A percentile compares a stretch with the other conserved stretches of the same genome.
Evolutionary conservation across 2,797 vertebrate species (phyloP).

Genomic region (Cirrhinus mrigala): DNA sequence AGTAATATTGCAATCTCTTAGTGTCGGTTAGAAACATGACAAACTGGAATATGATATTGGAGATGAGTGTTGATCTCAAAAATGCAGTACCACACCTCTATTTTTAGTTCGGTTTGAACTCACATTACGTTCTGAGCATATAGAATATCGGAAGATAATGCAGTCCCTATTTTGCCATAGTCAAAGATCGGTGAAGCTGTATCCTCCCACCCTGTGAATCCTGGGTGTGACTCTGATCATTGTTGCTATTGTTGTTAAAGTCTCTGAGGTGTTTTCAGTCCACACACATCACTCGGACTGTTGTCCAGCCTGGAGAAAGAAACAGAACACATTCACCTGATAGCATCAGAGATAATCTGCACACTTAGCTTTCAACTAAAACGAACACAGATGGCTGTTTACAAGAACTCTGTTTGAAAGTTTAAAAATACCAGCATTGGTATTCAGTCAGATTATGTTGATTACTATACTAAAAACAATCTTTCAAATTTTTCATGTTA

Average conservation of each 20-base stretch:
- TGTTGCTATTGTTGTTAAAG: constrained; percentile 14
- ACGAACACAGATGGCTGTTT: not conserved
- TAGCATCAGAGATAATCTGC: not conserved
- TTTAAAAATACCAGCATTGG: not conserved
- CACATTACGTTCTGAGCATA: not conserved
- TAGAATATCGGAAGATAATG: constrained; percentile 5
- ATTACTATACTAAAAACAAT: not conserved
- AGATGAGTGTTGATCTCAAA: not conserved
- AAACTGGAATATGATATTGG: not conserved
- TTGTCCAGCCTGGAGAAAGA: constrained; percentile 38
- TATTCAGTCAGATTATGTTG: not conserved
- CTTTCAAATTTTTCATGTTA: not conserved
- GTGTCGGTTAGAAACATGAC: not conserved
- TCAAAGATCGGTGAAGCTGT: not conserved
- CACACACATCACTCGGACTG: not conserved
- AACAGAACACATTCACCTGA: constrained; percentile 16
- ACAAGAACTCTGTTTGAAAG: not conserved
- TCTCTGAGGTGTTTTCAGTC: not conserved
- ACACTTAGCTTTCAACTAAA: not conserved
- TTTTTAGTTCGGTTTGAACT: not conserved
- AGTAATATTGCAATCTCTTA: not conserved
- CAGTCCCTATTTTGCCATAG: not conserved
- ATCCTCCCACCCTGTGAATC: constrained; percentile 28
- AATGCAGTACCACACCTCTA: not conserved
- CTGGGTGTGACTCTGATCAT: constrained; percentile 29